phyloP scores from a whole-genome alignment of 2,888 invertebrate genomes.

The Caenorhabditis sulstoni region DNA sequence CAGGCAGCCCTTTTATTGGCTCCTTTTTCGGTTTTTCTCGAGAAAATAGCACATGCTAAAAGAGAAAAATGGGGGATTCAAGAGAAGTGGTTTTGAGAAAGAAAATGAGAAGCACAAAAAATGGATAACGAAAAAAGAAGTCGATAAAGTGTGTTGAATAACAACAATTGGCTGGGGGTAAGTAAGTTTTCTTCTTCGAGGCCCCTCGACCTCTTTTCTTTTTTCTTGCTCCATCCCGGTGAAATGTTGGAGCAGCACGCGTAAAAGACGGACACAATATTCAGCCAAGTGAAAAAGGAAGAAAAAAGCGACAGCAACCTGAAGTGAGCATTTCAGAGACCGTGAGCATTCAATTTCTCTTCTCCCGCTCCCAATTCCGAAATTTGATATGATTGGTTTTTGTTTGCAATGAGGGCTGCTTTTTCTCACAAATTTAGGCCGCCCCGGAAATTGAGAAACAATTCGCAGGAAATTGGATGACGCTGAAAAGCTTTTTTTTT shows the following conservation, averaged over 20 bases:
- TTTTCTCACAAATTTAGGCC: constrained; percentile 41
- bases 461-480: constrained; percentile 32
- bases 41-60: constrained; percentile 8
- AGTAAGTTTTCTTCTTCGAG: constrained; percentile 51
- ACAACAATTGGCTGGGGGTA: constrained; percentile 59
- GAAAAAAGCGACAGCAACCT: constrained; percentile 32
- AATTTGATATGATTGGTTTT: constrained; percentile 59
- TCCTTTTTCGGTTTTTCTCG: constrained; percentile 17
- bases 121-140: constrained; percentile 30
- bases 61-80: constrained; percentile 13
- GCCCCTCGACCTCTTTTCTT: constrained; percentile 31
- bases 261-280: constrained; percentile 39
- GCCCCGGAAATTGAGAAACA: constrained; percentile 43
- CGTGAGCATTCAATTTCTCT: constrained; percentile 32
- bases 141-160: constrained; percentile 55
- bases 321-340: constrained; percentile 35
- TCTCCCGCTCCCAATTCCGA: constrained; percentile 13
- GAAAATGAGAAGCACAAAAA: constrained; percentile 16
- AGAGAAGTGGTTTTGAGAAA: constrained; percentile 39
- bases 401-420: constrained; percentile 13
- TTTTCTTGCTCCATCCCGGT: constrained; percentile 17
- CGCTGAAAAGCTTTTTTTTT: neutral
- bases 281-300: constrained; percentile 28
- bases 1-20: constrained; percentile 31
- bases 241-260: constrained; percentile 30